Percentiles rank a stretch among this genome's conserved stretches.
Conservation (phyloP, 2,797 vertebrate species). For the Emys orbicularis region DNA sequence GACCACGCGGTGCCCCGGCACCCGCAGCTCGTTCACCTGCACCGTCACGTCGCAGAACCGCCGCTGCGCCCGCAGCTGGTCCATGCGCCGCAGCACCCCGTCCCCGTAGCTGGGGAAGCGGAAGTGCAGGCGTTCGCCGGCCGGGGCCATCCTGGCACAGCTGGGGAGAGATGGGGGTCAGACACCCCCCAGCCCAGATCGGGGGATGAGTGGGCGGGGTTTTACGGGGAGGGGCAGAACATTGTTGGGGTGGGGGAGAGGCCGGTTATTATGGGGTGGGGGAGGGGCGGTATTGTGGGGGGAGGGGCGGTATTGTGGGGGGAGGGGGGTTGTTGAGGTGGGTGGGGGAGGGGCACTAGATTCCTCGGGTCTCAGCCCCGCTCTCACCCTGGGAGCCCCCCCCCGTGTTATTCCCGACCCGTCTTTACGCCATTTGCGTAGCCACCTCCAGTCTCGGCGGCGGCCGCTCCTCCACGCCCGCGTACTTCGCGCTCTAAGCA, state of each 20-base stretch:
- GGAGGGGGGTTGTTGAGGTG: not conserved
- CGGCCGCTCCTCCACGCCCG: too few relatives aligned
- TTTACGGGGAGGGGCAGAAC: not conserved
- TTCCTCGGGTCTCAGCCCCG: not conserved
- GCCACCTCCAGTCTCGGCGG: not conserved
- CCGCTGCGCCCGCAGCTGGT: conserved; percentile 34
- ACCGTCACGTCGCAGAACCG: conserved; percentile 48
- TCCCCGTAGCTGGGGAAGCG: conserved; percentile 18
- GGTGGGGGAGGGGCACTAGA: not conserved
- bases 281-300: not conserved
- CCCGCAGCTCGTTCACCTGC: conserved; percentile 11
- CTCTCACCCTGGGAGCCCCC: not conserved
- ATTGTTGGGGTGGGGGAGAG: not conserved
- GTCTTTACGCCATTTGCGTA: not conserved
- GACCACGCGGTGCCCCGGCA: conserved; percentile 40
- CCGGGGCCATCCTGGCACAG: not conserved
- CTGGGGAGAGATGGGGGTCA: not conserved
- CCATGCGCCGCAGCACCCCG: conserved; percentile 17
- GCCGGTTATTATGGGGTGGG: conserved; percentile 49
- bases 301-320: not conserved
- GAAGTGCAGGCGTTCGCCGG: not conserved
- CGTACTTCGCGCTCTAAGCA: not conserved
- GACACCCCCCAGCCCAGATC: not conserved
- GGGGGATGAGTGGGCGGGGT: not conserved
- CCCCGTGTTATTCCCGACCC: not conserved